Conservation (phyloP, 1,140 invertebrate species). For the Chironomus tepperi region DNA sequence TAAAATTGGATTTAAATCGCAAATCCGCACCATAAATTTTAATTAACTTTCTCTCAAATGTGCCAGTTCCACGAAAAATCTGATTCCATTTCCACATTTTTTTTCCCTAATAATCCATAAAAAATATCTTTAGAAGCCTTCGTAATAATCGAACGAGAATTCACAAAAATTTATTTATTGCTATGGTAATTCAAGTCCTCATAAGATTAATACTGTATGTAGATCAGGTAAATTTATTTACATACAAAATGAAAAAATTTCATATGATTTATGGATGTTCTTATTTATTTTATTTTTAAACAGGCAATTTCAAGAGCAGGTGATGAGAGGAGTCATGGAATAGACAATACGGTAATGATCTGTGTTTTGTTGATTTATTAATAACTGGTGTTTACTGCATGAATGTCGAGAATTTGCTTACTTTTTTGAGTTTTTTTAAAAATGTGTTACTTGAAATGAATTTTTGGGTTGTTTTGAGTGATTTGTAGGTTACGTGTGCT, state of each 20-base stretch:
- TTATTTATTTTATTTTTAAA: neutral
- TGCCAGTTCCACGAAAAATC: too few relatives aligned
- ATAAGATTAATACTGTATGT: slow-evolving; percentile 78
- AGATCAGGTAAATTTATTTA: slow-evolving; percentile 56
- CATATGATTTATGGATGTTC: neutral
- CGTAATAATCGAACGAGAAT: slow-evolving; percentile 79
- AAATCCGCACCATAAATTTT: too few relatives aligned
- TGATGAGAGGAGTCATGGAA: slow-evolving; percentile 43
- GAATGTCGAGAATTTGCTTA: too few relatives aligned
- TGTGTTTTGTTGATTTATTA: too few relatives aligned
- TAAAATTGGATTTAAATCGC: too few relatives aligned
- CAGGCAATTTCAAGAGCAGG: slow-evolving; percentile 18
- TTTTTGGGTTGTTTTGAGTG: neutral
- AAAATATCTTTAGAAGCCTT: slow-evolving; percentile 51
- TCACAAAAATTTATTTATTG: slow-evolving; percentile 79
- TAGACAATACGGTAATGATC: slow-evolving; percentile 65
- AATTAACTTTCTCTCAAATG: too few relatives aligned
- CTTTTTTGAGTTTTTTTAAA: slow-evolving; percentile 29
- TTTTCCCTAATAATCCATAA: neutral
- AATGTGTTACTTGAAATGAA: neutral
- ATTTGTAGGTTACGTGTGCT: too few relatives aligned
- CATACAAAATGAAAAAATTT: slow-evolving; percentile 35
- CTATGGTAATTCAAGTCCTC: slow-evolving; percentile 75
- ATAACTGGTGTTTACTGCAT: too few relatives aligned
- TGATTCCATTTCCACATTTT: slow-evolving; percentile 24